phyloP scores from a whole-genome alignment of 2,113 vertebrate species.

The Hassar affinis region DNA sequence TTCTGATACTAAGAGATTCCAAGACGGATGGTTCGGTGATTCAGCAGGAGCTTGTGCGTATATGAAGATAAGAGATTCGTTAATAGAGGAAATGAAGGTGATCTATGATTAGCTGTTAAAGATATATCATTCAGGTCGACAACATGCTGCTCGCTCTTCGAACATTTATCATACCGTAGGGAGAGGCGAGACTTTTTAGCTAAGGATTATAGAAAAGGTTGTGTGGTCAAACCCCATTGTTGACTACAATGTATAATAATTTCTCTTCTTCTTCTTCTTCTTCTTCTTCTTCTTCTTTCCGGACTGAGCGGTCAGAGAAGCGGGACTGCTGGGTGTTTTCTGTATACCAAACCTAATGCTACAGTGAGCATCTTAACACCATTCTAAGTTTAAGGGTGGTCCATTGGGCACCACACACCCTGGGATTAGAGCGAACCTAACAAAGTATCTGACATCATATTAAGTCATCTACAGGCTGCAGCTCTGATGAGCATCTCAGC shows the following conservation, averaged over 20 bases:
- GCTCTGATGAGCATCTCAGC: conserved; percentile 62
- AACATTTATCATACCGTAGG: no score
- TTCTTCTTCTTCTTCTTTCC: not conserved
- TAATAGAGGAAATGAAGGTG: not conserved
- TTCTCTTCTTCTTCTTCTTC: conserved; percentile 1
- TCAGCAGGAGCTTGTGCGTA: conserved; percentile 13
- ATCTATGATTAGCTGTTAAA: not conserved
- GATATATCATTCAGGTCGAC: not conserved
- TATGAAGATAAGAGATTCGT: conserved; percentile 4
- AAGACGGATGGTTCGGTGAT: not conserved
- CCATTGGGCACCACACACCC: not conserved
- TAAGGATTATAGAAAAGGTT: not conserved
- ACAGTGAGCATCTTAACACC: not conserved
- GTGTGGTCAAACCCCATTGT: not conserved
- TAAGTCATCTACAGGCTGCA: conserved; percentile 56
- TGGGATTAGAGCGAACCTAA: not conserved
- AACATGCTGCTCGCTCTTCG: not conserved
- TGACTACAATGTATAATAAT: not conserved
- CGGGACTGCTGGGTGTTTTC: not conserved
- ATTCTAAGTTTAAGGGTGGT: conserved; percentile 20
- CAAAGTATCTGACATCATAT: conserved; percentile 12
- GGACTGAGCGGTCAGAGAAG: not conserved
- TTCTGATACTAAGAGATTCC: not conserved
- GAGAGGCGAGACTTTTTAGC: not conserved
- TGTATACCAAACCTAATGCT: not conserved